Conservation (phyloP, 2,888 invertebrate species). For the Limnephilus auricula region DNA sequence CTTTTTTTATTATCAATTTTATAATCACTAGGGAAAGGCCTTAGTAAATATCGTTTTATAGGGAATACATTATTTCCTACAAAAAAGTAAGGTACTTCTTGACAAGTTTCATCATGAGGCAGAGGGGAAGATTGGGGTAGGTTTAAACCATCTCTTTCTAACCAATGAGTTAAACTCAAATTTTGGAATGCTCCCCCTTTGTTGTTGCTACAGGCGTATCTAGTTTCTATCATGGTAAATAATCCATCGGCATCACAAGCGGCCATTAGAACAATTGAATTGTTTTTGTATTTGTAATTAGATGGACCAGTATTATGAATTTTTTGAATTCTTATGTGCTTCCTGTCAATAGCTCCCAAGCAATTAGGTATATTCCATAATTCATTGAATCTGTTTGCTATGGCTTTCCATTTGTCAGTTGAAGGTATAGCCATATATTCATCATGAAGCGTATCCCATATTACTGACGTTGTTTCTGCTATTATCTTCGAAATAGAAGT, state of each 20-base stretch:
- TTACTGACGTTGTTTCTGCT: conserved; percentile 65
- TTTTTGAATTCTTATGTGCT: conserved; percentile 68
- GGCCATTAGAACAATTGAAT: conserved; percentile 68
- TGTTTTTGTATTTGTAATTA: conserved; percentile 55
- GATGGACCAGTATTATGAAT: conserved; percentile 66
- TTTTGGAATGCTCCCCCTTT: conserved; percentile 68
- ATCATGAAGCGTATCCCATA: conserved; percentile 66
- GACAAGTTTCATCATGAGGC: conserved; percentile 4
- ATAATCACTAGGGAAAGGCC: too few relatives aligned
- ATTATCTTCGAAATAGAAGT: conserved; percentile 66
- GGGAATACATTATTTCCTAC: conserved; percentile 67
- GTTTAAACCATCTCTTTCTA: conserved; percentile 29
- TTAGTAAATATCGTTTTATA: conserved; percentile 39
- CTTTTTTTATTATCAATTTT: conserved; percentile 14
- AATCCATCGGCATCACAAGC: conserved; percentile 68
- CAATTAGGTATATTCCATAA: conserved; percentile 68
- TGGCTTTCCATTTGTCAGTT: conserved; percentile 66
- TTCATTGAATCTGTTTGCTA: conserved; percentile 67
- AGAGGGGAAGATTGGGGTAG: neutral
- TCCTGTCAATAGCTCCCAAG: conserved; percentile 68
- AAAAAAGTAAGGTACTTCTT: conserved; percentile 55
- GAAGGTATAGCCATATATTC: conserved; percentile 66
- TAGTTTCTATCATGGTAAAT: conserved; percentile 68
- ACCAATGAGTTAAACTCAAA: conserved; percentile 55
- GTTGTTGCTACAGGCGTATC: conserved; percentile 68